Evolutionary conservation across 2,113 vertebrate genomes (phyloP).

Genomic region (Albula goreensis): DNA sequence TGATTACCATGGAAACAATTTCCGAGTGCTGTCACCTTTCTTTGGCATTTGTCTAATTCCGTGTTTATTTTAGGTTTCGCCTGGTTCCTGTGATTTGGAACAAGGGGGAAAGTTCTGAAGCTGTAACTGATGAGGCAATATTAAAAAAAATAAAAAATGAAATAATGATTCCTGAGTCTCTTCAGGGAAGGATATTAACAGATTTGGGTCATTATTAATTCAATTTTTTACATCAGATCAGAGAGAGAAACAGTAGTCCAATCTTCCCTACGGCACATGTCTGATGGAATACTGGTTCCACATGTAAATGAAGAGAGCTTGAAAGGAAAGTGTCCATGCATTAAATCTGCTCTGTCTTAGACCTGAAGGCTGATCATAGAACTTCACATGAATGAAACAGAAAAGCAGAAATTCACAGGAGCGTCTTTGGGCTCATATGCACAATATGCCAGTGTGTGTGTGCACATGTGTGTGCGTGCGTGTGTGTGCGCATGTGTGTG

Average conservation of each 20-base stretch:
- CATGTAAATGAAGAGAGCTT: constrained; percentile 46
- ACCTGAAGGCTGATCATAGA: constrained; percentile 42
- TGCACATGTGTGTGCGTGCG: constrained; percentile 17
- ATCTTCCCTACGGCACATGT: constrained; percentile 30
- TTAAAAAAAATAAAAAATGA: neutral
- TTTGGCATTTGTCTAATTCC: constrained; percentile 11
- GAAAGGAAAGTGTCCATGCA: constrained; percentile 54
- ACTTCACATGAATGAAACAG: constrained; percentile 47
- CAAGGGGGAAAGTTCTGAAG: constrained; percentile 24
- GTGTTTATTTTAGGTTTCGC: neutral
- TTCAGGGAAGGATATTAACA: neutral
- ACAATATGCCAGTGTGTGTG: constrained; percentile 40
- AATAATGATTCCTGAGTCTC: neutral
- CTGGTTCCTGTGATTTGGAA: constrained; percentile 44
- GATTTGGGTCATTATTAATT: constrained; percentile 25
- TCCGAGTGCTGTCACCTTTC: constrained; percentile 46
- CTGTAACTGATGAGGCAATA: neutral
- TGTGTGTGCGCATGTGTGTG: constrained; percentile 19
- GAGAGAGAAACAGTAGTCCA: constrained; percentile 8
- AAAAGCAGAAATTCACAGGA: constrained; percentile 38
- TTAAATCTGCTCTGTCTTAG: constrained; percentile 53
- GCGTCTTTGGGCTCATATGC: constrained; percentile 40
- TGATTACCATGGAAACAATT: constrained; percentile 65
- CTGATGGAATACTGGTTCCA: constrained; percentile 36
- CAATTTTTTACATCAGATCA: constrained; percentile 13